A percentile compares a stretch with the other conserved stretches of the same genome.
phyloP scores from a whole-genome alignment of 2,888 invertebrate genomes.

The Mycalesis mineus region DNA sequence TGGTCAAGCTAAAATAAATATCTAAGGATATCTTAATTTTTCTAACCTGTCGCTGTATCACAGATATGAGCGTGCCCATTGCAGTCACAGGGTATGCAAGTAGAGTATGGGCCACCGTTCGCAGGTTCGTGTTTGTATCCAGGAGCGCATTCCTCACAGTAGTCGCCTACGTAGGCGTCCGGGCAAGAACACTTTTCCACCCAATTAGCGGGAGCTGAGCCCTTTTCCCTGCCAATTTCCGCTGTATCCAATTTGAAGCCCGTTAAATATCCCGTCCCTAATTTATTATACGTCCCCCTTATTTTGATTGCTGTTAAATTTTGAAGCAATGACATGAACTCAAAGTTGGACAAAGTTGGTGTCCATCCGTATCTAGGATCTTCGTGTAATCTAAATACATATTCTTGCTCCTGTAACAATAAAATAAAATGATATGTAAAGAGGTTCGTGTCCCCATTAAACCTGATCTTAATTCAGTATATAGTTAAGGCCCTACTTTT shows the following conservation, averaged over 20 bases:
- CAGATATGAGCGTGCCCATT: conserved; percentile 97
- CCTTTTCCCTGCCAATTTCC: conserved; percentile 84
- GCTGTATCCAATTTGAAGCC: conserved; percentile 94
- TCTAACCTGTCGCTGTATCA: conserved; percentile 91
- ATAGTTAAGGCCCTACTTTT: too few species aligned
- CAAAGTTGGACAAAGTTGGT: conserved; percentile 90
- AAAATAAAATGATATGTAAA: neutral
- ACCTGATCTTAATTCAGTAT: too few species aligned
- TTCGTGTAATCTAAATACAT: conserved; percentile 93
- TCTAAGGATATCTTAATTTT: neutral
- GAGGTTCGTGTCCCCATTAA: neutral
- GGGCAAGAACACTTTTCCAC: conserved; percentile 96
- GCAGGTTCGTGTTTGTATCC: conserved; percentile 95
- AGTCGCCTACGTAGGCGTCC: conserved; percentile 92
- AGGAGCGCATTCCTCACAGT: conserved; percentile 97
- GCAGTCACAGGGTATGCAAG: conserved; percentile 97
- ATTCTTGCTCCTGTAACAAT: conserved; percentile 83
- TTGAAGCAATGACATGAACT: conserved; percentile 94
- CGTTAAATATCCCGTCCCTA: conserved; percentile 92
- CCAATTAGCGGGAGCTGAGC: conserved; percentile 88
- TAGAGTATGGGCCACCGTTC: conserved; percentile 94
- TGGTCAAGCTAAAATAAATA: too few species aligned
- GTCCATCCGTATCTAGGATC: conserved; percentile 96
- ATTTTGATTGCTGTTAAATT: conserved; percentile 97
- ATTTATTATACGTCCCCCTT: conserved; percentile 90